Evolutionary conservation across 2,113 vertebrate species (phyloP).

Genomic region (Centropus unirufus): DNA sequence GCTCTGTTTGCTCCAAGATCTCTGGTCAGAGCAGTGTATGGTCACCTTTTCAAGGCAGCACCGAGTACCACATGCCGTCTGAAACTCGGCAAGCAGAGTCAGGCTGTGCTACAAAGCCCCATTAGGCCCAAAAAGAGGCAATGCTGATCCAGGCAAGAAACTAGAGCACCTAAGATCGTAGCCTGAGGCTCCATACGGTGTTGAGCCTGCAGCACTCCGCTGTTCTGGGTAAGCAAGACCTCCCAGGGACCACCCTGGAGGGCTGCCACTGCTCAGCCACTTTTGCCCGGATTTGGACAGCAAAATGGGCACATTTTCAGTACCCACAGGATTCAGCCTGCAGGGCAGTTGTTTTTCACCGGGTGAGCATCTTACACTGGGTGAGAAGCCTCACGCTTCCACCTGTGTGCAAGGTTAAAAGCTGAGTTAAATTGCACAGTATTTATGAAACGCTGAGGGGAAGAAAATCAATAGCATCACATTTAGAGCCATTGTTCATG

Average conservation of each 20-base stretch:
- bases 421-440: not conserved
- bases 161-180: not conserved
- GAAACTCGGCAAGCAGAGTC: not conserved
- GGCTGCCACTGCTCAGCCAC: not conserved
- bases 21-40: not conserved
- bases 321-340: not conserved
- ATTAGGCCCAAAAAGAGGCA: not conserved
- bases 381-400: not conserved
- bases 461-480: slow-evolving; percentile 31
- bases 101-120: not conserved
- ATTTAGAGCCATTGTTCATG: not conserved
- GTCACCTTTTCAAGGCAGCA: not conserved
- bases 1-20: not conserved
- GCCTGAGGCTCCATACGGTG: not conserved
- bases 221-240: not conserved
- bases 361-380: not conserved
- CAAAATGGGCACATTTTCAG: not conserved
- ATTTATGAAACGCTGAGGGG: slow-evolving; percentile 14
- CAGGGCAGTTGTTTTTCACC: not conserved
- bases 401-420: not conserved
- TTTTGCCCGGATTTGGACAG: not conserved
- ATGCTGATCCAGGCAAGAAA: not conserved
- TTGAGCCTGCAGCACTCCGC: not conserved
- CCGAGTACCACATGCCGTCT: not conserved
- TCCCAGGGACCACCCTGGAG: not conserved